A percentile compares a stretch with the other conserved stretches of the same genome.
phyloP scores from a whole-genome alignment of 1,140 invertebrate species.

The Pinna nobilis region DNA sequence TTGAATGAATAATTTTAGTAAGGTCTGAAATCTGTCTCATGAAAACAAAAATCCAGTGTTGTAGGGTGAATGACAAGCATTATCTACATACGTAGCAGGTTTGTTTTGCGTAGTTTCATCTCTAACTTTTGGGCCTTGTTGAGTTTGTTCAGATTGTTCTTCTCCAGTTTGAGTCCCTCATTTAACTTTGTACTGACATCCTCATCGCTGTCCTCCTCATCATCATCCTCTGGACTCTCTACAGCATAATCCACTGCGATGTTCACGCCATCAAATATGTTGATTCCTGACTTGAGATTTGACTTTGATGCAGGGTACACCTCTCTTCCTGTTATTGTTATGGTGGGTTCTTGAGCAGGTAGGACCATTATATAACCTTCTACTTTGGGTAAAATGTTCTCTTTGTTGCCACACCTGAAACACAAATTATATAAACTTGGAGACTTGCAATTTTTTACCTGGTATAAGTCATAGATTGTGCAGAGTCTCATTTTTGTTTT shows the following conservation, averaged over 20 bases:
- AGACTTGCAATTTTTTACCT: not conserved
- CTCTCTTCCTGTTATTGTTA: conserved; percentile 85
- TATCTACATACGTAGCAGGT: conserved; percentile 46
- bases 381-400: conserved; percentile 81
- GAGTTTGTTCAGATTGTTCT: not conserved
- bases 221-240: not conserved
- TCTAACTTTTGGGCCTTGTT: conserved; percentile 43
- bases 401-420: conserved; percentile 59
- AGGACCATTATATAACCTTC: conserved; percentile 92
- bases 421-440: not conserved
- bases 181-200: conserved; percentile 44
- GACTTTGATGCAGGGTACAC: conserved; percentile 90
- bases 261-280: conserved; percentile 88
- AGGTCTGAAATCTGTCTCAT: no score
- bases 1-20: no score
- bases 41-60: no score
- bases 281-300: conserved; percentile 87
- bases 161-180: conserved; percentile 52
- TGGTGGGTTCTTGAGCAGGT: conserved; percentile 88
- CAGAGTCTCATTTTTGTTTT: not conserved
- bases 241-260: conserved; percentile 75
- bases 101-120: conserved; percentile 44
- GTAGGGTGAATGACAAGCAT: no score
- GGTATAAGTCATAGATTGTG: not conserved
- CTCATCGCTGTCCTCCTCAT: no score